Evolutionary conservation across 2,113 vertebrate species (phyloP), one percentile per base, ranked within the genome.

Genomic region (Colius striatus): DNA sequence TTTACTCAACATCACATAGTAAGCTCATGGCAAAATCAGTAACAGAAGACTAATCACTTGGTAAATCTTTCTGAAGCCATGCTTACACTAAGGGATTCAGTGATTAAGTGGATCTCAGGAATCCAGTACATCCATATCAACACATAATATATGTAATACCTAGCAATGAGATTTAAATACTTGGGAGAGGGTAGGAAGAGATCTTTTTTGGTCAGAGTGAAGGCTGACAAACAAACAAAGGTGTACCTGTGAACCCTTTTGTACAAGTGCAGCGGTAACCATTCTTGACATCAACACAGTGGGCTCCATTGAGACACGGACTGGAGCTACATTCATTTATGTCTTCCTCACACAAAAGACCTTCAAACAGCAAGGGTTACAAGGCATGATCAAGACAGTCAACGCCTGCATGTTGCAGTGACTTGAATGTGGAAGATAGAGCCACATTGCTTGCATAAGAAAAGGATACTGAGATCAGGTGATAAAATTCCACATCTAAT

Each of bases 301-400:
- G 97, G 4, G 98, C 99, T 94, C 98, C 98, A 75, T 99, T 99
- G 70, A 99, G 95, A 95, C 99, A 99, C 0, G 99, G 99, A 65
- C 96, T 98, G 71, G 99, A 99, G 66, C 55, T 86, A 92, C 99
- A 99, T 90, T 99, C 99, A 38, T 99, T 99, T 92, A 99, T 79
- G 80, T 99, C 98, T 41, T 98, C 98, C 95, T 99, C 99, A 57
- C 99, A 99, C 13, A 98, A 70, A 27, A 96, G 97, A 72, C 99
- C 99, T 99, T 95, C 10, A 94, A 97, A 94, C 8, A 96, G 91
- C 43, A 79, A 94, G 22, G 19, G 57, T 89, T 70, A 89, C 25
- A 94, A 30, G 38, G 36, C 38, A 95, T 14, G 7, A 70, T 76
- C 47, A 71, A 68, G 43, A 89, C 0, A 16, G 14, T 43, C 66